These are phyloP conservation scores for Lucilia sericata DNA, from an alignment of 1,140 invertebrate species.

Conservation along the genomic window DNA sequence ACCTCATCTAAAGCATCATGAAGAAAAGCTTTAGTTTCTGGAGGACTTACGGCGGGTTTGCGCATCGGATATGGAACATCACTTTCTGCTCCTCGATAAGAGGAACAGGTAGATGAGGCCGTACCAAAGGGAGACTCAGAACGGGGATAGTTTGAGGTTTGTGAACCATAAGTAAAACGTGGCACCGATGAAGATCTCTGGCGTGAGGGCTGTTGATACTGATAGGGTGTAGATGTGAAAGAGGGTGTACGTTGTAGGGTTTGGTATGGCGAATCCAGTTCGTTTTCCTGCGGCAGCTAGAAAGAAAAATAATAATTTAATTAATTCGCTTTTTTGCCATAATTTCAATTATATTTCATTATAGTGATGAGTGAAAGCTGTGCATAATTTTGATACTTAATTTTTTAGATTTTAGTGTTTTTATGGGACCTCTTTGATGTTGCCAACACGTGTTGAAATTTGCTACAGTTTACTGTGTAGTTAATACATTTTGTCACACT, in stretches of 20 bases:
- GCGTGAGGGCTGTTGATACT: constrained; percentile 1
- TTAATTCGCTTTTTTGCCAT: constrained; percentile 11
- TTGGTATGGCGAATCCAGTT: constrained; percentile 60
- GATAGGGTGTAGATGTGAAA: constrained; percentile 42
- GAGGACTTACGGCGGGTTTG: constrained; percentile 58
- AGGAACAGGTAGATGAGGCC: constrained; percentile 64
- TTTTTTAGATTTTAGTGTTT: constrained; percentile 14
- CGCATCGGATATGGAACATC: constrained; percentile 56
- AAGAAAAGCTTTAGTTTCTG: constrained; percentile 62
- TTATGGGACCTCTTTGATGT: constrained; percentile 37
- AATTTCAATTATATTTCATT: constrained; percentile 12
- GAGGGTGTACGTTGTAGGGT: constrained; percentile 14
- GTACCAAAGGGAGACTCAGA: constrained; percentile 63
- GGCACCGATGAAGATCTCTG: constrained; percentile 56
- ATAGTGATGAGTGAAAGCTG: not conserved
- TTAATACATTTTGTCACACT: constrained; percentile 40
- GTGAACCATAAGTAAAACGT: constrained; percentile 59
- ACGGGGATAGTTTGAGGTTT: constrained; percentile 48
- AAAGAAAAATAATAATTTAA: constrained; percentile 37
- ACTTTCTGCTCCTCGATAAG: constrained; percentile 60
- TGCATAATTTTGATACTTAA: constrained; percentile 22
- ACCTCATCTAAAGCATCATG: constrained; percentile 73
- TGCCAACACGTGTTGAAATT: constrained; percentile 28
- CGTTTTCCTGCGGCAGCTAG: constrained; percentile 63
- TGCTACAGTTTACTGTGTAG: constrained; percentile 7